A percentile compares a stretch with the other conserved stretches of the same genome.
Evolutionary conservation across 1,140 invertebrate genomes (phyloP).

Genomic region (Galleria mellonella): DNA sequence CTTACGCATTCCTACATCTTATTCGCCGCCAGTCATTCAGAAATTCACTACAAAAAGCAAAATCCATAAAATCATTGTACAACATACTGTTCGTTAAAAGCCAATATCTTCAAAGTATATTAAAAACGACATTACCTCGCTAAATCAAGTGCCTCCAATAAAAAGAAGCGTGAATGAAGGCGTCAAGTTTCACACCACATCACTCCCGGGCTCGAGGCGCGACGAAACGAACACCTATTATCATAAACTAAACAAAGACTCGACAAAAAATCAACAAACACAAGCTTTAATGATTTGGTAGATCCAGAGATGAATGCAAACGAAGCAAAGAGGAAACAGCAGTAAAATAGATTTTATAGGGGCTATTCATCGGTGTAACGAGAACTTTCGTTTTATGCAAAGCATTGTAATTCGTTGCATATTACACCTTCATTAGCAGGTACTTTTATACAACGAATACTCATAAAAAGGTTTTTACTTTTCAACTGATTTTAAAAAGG

Average conservation of each 20-base stretch:
- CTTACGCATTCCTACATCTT: no score
- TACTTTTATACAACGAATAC: no score
- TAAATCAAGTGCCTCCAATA: constrained; percentile 61
- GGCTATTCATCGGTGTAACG: constrained; percentile 28
- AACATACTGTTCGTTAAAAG: constrained; percentile 30
- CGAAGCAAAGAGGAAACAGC: constrained; percentile 51
- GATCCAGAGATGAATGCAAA: constrained; percentile 61
- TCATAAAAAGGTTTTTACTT: no score
- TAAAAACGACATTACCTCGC: constrained; percentile 51
- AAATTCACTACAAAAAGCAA: constrained; percentile 3
- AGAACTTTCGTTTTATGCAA: constrained; percentile 14
- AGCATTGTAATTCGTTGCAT: constrained; percentile 25
- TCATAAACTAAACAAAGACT: constrained; percentile 68
- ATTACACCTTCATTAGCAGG: constrained; percentile 7
- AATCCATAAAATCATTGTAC: constrained; percentile 18
- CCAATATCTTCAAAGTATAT: constrained; percentile 32
- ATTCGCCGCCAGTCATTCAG: no score
- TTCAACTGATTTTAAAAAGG: no score
- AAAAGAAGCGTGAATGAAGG: constrained; percentile 59
- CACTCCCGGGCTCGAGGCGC: constrained; percentile 38
- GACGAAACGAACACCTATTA: constrained; percentile 66
- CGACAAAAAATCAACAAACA: constrained; percentile 64
- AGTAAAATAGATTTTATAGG: constrained; percentile 61
- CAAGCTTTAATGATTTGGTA: constrained; percentile 62
- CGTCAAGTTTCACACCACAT: constrained; percentile 68